Percentiles rank a stretch among this genome's conserved stretches.
Evolutionary conservation across 2,888 invertebrate species (phyloP).

Genomic region (Lamproptera curius): DNA sequence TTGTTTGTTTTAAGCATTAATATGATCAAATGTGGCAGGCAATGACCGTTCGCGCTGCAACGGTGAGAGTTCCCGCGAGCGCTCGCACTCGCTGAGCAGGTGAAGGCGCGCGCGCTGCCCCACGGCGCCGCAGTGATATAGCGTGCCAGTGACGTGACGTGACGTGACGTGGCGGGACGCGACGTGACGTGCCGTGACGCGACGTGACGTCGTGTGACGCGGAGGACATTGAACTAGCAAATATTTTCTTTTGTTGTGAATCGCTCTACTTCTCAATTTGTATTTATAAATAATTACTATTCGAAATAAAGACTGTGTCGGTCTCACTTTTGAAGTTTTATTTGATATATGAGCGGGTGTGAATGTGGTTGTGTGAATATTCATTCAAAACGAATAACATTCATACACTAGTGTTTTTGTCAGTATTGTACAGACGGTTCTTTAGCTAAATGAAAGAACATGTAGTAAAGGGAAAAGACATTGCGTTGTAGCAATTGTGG

Average conservation of each 20-base stretch:
- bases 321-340: conserved; percentile 45
- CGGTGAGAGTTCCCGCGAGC: conserved; percentile 61
- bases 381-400: too few species aligned
- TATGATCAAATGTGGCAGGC: conserved; percentile 45
- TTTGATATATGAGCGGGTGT: conserved; percentile 26
- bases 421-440: too few species aligned
- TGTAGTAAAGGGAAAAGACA: too few species aligned
- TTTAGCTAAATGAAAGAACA: too few species aligned
- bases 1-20: too few species aligned
- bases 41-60: conserved; percentile 64
- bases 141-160: conserved; percentile 24
- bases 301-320: conserved; percentile 70
- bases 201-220: conserved; percentile 20
- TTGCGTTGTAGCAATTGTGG: too few species aligned
- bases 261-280: conserved; percentile 74
- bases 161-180: too few species aligned
- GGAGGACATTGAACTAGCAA: conserved; percentile 45
- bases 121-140: conserved; percentile 16
- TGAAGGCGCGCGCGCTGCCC: conserved; percentile 68
- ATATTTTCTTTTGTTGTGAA: conserved; percentile 76
- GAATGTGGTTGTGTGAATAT: too few species aligned
- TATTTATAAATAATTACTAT: conserved; percentile 73
- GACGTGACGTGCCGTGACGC: conserved; percentile 16
- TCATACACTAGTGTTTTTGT: too few species aligned
- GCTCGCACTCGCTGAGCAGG: conserved; percentile 83